Evolutionary conservation across 2,113 vertebrate genomes (phyloP).

Genomic region (Cardinalis cardinalis): DNA sequence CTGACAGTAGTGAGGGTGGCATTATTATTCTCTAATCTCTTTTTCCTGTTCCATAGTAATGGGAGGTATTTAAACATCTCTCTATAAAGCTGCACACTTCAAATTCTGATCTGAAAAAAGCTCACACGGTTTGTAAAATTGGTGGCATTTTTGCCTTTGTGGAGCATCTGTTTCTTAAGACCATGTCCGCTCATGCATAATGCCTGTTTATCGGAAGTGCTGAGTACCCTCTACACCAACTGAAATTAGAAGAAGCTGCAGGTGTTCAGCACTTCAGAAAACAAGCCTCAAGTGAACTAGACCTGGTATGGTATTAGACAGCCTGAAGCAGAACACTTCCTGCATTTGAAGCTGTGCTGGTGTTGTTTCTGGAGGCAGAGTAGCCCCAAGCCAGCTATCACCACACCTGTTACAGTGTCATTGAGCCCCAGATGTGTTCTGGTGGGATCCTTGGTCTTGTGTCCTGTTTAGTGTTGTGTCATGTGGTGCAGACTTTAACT

Average conservation of each 20-base stretch:
- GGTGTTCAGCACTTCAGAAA: not conserved
- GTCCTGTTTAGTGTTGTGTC: not conserved
- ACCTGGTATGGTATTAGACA: not conserved
- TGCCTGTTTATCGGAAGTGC: not conserved
- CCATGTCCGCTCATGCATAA: not conserved
- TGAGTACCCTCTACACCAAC: not conserved
- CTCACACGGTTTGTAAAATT: not conserved
- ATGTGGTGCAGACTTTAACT: not conserved
- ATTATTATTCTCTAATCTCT: not conserved
- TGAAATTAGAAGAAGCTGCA: not conserved
- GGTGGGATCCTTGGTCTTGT: not conserved
- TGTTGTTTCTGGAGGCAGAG: not conserved
- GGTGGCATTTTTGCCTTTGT: not conserved
- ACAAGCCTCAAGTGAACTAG: not conserved
- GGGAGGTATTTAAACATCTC: not conserved
- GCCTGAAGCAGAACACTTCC: not conserved
- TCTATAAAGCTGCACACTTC: not conserved
- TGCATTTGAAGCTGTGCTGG: not conserved
- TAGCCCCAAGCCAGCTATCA: not conserved
- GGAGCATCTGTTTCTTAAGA: not conserved
- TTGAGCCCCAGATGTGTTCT: not conserved
- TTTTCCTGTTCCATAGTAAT: not conserved
- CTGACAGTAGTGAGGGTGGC: not conserved
- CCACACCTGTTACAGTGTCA: not conserved
- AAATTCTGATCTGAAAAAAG: not conserved